Evolutionary conservation across 2,888 invertebrate genomes (phyloP).

Genomic region (Tetranychus truncatus): DNA sequence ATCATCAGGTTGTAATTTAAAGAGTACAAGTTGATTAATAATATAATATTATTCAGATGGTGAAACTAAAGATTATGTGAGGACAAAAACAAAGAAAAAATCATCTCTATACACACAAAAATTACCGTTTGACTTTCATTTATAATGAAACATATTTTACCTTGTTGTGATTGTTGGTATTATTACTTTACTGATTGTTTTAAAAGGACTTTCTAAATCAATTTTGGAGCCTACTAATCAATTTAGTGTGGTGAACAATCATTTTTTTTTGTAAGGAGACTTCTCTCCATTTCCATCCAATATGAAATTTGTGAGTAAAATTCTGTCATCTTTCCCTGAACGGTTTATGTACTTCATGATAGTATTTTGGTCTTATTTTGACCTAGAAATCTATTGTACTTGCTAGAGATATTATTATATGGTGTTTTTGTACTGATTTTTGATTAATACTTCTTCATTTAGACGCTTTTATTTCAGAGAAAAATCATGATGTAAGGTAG

Average conservation of each 20-base stretch:
- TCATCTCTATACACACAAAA: background rate
- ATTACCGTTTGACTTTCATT: background rate
- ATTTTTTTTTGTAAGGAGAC: background rate
- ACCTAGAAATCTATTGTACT: too few species aligned
- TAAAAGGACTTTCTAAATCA: background rate
- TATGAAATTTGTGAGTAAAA: background rate
- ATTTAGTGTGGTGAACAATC: conserved; percentile 1
- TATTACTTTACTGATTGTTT: background rate
- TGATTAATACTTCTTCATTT: too few species aligned
- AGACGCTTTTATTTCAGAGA: too few species aligned
- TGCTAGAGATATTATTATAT: too few species aligned
- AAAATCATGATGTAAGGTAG: too few species aligned
- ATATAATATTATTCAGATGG: too few species aligned
- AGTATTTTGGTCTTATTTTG: too few species aligned
- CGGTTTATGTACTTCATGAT: too few species aligned
- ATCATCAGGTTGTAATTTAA: too few species aligned
- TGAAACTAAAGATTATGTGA: too few species aligned
- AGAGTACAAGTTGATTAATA: too few species aligned
- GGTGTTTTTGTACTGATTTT: too few species aligned
- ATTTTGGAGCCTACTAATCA: background rate
- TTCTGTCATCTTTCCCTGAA: background rate
- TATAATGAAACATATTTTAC: background rate
- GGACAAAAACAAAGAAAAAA: background rate
- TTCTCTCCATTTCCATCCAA: background rate
- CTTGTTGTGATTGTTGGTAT: background rate